Evolutionary conservation across 2,113 vertebrate species (phyloP), one percentile per base, ranked within the genome.

Genomic region (Microcebus murinus): DNA sequence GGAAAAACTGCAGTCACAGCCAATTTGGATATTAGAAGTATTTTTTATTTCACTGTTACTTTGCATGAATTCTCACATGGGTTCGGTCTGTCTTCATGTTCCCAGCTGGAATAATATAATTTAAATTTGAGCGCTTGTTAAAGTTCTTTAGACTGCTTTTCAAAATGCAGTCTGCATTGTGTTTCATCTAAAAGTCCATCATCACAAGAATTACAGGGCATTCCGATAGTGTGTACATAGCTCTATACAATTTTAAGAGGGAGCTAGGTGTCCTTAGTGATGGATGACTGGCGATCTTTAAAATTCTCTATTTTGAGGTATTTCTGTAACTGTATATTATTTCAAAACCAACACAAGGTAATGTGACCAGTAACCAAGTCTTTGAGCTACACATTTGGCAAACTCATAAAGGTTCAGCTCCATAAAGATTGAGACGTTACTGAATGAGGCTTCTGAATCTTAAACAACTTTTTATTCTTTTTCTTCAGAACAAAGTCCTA

Each of bases 11-110:
- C 99, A n/a, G 97, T 99, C 67, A 98, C 98, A 7, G 99, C 99
- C 31, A 98, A 96, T 68, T 98, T 99, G 90, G 98, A 99, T 85
- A 98, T 99, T 82, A 99, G 99, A 99, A 99, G 99, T 99, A 98
- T 94, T 59, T 52, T 45, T 61, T 9, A 1, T 45, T 59, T 90
- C 50, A 2, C 6, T 90, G 79, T 76, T 68, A 3, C 59, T 67
- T 77, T 65, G 10, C 76, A 74, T 77, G 70, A 63, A 15, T 48
- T 77, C 59, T 87, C 29, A 42, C 1, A 1, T 0, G 4, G 6
- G 8, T 67, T 87, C 36, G 1, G 1, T 45, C 25, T n/a, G 7
- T 76, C 31, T 61, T 48, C 55, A 12, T 90, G 50, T 89, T 76
- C 48, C 31, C 39, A 42, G 27, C 4, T 11, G 17, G 87, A 34